phyloP scores from a whole-genome alignment of 2,113 vertebrate species.

The Butastur rufipennis region DNA sequence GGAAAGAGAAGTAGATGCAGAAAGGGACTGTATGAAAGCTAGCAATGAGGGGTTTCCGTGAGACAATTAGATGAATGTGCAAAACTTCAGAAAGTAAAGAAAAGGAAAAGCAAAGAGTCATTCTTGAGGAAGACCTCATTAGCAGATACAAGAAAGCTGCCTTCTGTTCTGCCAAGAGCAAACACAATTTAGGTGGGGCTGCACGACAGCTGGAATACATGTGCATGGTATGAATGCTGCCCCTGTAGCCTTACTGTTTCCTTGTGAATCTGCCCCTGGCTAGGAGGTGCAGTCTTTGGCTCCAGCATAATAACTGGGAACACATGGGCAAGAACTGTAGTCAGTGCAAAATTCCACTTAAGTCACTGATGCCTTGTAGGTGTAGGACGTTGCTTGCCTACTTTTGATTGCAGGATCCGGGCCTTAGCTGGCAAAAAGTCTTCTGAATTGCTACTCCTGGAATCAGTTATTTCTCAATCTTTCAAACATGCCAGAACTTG shows the following conservation, averaged over 20 bases:
- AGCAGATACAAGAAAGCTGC: not conserved
- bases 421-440: not conserved
- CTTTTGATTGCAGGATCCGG: not conserved
- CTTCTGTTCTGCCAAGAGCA: not conserved
- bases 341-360: not conserved
- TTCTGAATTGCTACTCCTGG: not conserved
- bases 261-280: not conserved
- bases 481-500: not conserved
- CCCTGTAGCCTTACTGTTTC: not conserved
- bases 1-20: not conserved
- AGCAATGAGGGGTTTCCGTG: not conserved
- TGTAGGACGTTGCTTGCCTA: not conserved
- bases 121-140: not conserved
- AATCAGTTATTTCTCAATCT: constrained; percentile 1
- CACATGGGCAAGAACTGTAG: not conserved
- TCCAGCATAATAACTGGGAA: not conserved
- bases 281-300: not conserved
- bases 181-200: not conserved
- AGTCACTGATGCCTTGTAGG: not conserved
- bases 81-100: not conserved
- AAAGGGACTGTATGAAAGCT: not conserved
- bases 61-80: not conserved
- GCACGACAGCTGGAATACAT: not conserved
- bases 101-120: not conserved
- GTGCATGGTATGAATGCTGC: not conserved